Evolutionary conservation across 2,797 vertebrate species (phyloP), one percentile per base, ranked within the genome.

Genomic region (Harpagifer antarcticus): DNA sequence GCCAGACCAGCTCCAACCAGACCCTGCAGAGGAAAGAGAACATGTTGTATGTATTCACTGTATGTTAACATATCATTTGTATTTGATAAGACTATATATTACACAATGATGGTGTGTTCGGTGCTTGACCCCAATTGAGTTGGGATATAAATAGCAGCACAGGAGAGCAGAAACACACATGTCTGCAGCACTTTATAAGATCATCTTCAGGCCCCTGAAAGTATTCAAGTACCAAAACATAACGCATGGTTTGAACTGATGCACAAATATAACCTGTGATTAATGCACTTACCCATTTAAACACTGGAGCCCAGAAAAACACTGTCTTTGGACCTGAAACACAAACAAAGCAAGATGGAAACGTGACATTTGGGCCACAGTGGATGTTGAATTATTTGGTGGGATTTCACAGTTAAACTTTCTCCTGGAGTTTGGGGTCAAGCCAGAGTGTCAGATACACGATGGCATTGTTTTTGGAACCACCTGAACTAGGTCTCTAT

Each of bases 241-340:
- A 47, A 44, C 27, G 49, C 10, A 55, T 3, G 20, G 33, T 52
- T 14, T 50, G 13, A 56, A 49, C 5, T 11, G 8, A 33, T 27
- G 27, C 4, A 27, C 27, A 4, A 4, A 27, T 37, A 37, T 37
- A 15, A 45, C 58, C 17, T 45, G 49, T 45, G 54, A 47, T 3
- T 62, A 64, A 62, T 31, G 6, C 2, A 92, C 95, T 95, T 93
- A 99, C 98, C 98, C 98, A 99, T 96, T 99, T 99, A 94, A 99
- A 99, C 94, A 99, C 0, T 15, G 98, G 98, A 67, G 98, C 97
- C 98, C 98, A 99, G 95, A 99, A 99, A 93, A 99, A 99, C 78
- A 99, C 97, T 2, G 98, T 99, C 93, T 92, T 98, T 65, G 98
- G 98, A 93, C 98, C 98, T 99, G 65, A 19, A 91, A 83, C 63